phyloP scores from a whole-genome alignment of 2,797 vertebrate species.

The Notamacropus eugenii region DNA sequence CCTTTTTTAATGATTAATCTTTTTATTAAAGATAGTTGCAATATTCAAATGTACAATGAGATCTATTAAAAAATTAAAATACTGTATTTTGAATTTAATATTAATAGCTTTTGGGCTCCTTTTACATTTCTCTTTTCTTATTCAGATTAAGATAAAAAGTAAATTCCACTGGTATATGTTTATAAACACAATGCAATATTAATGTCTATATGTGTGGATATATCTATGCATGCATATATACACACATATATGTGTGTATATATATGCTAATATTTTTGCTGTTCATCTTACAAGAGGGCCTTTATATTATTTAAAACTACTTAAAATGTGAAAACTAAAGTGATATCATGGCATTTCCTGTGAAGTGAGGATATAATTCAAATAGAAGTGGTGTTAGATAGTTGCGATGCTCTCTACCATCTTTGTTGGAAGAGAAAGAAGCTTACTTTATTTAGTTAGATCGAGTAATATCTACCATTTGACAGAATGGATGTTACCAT shows the following conservation, averaged over 20 bases:
- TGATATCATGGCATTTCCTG: neutral
- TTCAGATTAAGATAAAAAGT: neutral
- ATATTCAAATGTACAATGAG: neutral
- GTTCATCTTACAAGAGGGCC: neutral
- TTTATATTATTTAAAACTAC: neutral
- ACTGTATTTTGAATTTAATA: neutral
- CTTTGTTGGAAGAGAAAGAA: neutral
- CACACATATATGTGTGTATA: neutral
- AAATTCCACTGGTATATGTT: neutral
- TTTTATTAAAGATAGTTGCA: neutral
- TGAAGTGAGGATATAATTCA: neutral
- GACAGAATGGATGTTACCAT: neutral
- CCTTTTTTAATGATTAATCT: neutral
- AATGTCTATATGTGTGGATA: neutral
- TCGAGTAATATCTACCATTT: neutral
- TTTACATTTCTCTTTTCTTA: neutral
- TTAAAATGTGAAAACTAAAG: neutral
- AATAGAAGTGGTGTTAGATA: neutral
- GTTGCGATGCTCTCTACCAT: neutral
- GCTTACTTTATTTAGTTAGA: neutral
- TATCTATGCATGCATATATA: neutral
- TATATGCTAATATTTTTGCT: neutral
- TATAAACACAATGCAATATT: neutral
- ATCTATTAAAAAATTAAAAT: neutral
- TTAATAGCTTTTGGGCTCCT: neutral